Conservation (phyloP, 2,797 vertebrate species). For the Gobionotothen gibberifrons region DNA sequence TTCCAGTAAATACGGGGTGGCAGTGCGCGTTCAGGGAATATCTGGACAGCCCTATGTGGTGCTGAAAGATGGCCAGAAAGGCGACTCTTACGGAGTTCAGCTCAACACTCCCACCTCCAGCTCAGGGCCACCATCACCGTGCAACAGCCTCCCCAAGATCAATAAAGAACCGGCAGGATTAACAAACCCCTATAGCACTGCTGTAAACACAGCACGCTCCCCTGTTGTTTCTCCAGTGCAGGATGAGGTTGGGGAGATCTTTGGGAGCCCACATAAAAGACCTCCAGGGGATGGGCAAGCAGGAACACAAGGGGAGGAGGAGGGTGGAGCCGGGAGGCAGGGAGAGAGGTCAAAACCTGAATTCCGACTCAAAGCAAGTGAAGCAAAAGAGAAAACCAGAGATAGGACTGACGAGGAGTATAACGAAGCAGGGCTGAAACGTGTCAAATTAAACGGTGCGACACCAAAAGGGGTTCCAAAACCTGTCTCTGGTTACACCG, state of each 20-base stretch:
- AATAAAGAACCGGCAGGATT: conserved; percentile 43
- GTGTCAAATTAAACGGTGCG: conserved; percentile 65
- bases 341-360: conserved; percentile 52
- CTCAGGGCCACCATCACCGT: conserved; percentile 67
- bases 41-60: conserved; percentile 96
- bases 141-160: conserved; percentile 61
- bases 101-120: conserved; percentile 83
- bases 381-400: conserved; percentile 32
- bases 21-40: conserved; percentile 94
- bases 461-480: conserved; percentile 41
- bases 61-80: conserved; percentile 93
- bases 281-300: conserved; percentile 87
- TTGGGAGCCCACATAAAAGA: conserved; percentile 78
- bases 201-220: conserved; percentile 46
- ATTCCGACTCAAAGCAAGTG: conserved; percentile 43
- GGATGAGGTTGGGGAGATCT: conserved; percentile 72
- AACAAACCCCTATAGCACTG: conserved; percentile 47
- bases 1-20: conserved; percentile 90
- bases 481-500: conserved; percentile 17
- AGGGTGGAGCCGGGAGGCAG: conserved; percentile 45
- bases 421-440: conserved; percentile 84
- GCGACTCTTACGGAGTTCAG: conserved; percentile 92
- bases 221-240: conserved; percentile 83
- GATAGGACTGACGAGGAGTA: conserved; percentile 57
- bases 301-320: conserved; percentile 78